Evolutionary conservation across 2,888 invertebrate genomes (phyloP).

Genomic region (Acholoe squamosa): DNA sequence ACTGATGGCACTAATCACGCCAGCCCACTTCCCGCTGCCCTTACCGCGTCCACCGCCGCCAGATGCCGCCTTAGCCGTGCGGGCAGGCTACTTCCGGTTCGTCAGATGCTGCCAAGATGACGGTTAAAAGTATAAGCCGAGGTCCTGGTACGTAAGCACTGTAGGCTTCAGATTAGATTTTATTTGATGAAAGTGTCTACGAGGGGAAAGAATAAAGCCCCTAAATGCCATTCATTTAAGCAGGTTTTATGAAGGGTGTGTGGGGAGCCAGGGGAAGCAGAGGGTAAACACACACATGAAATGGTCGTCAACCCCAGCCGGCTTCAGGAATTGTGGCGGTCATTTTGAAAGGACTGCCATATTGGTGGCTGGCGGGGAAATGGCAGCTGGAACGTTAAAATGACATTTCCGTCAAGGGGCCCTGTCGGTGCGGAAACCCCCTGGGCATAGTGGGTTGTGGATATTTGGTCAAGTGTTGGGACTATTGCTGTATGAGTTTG

Average conservation of each 20-base stretch:
- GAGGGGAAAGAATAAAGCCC: neutral
- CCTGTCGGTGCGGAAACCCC: neutral
- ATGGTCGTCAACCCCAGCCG: no score
- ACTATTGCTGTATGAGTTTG: neutral
- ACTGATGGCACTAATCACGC: neutral
- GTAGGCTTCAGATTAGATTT: neutral
- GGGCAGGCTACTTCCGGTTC: neutral
- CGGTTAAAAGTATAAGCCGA: no score
- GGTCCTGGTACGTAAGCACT: neutral
- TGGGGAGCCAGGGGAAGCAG: neutral
- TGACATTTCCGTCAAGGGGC: neutral
- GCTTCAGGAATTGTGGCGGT: no score
- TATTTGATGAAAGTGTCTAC: neutral
- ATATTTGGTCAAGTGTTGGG: neutral
- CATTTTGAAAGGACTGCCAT: no score
- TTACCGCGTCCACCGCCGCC: neutral
- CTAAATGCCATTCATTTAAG: neutral
- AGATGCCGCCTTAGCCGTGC: neutral
- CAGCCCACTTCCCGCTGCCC: neutral
- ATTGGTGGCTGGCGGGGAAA: neutral
- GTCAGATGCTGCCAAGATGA: neutral
- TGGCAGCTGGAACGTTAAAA: neutral
- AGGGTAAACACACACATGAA: neutral
- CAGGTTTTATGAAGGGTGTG: neutral
- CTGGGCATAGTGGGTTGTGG: neutral